These are phyloP conservation scores for Coregonus suidteri DNA, from an alignment of 2,797 vertebrate genomes.

Conservation along the genomic window DNA sequence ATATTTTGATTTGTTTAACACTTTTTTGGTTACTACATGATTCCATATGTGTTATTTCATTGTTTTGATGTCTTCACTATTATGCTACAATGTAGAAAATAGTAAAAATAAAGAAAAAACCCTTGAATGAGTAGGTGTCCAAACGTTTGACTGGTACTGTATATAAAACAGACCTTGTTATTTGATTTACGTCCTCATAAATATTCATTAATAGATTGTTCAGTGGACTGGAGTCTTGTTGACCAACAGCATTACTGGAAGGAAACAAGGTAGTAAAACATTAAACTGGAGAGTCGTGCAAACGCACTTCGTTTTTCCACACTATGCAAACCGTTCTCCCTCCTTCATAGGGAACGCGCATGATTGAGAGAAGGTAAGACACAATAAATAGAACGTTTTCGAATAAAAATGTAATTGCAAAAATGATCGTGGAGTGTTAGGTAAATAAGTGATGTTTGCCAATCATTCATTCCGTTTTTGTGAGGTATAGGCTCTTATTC, in stretches of 20 bases:
- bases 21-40: neutral
- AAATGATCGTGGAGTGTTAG: constrained; percentile 5
- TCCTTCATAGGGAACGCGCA: constrained; percentile 45
- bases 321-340: constrained; percentile 54
- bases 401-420: neutral
- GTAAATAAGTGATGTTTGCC: neutral
- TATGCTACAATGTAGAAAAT: no score
- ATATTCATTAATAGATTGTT: constrained; percentile 68
- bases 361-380: constrained; percentile 55
- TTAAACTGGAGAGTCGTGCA: constrained; percentile 70
- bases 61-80: no score
- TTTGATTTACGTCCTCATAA: constrained; percentile 55
- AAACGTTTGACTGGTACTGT: no score
- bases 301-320: constrained; percentile 64
- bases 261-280: constrained; percentile 75
- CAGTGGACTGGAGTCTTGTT: constrained; percentile 55
- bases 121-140: no score
- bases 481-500: neutral
- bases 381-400: neutral
- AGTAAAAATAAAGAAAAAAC: no score
- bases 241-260: constrained; percentile 59
- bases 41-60: no score
- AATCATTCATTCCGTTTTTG: neutral
- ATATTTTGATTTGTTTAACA: no score
- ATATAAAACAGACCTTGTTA: neutral